Base-by-base conservation (phyloP, 2,113 vertebrate species). In the Dicaeum eximium region DNA sequence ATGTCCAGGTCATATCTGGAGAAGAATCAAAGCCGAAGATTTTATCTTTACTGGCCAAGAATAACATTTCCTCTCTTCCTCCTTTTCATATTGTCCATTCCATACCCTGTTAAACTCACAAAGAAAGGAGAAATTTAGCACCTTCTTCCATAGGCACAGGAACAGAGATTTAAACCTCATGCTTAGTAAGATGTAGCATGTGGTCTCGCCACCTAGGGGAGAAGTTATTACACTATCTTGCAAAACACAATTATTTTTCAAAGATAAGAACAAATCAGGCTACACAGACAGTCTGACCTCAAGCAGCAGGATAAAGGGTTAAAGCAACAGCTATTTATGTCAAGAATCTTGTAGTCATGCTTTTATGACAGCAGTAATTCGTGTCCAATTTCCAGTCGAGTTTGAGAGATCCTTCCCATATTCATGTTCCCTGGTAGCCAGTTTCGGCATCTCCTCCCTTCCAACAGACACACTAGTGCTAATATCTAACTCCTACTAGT, bases 21-120 rank as follows among this genome's bases (percentile, higher is more conserved):
- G 78, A 84, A 89, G 77, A 92, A 96, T 85, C 85, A 96, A 94
- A 95, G 92, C 61, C 53, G 19, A 56, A 60, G 27, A 79, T 50
- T 86, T 92, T 85, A 27, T 70, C 33, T 24, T 85, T 72, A 62
- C n/a, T 69, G 20, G 88, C 90, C 84, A 96, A 88, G 53, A 95
- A 72, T 45, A 96, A 94, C 61, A 90, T 31, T 31, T 23, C 10
- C 11, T 62, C 48, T 67, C 64, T 74, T 86, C 72, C 53, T 82
- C 81, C 57, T 53, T 81, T 54, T 83, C 62, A 42, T 13, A 31
- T 22, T 72, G 17, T 60, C 37, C 69, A 64, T 85, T 71, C 69
- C 40, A 38, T 42, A 91, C 7, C 19, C 12, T 9, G 18, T 44
- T 74, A 56, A 85, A 86, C 6, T 58, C 30, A 30, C 37, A 73